Evolutionary conservation across 1,140 invertebrate species (phyloP).

Genomic region (Himalopsyche phryganea): DNA sequence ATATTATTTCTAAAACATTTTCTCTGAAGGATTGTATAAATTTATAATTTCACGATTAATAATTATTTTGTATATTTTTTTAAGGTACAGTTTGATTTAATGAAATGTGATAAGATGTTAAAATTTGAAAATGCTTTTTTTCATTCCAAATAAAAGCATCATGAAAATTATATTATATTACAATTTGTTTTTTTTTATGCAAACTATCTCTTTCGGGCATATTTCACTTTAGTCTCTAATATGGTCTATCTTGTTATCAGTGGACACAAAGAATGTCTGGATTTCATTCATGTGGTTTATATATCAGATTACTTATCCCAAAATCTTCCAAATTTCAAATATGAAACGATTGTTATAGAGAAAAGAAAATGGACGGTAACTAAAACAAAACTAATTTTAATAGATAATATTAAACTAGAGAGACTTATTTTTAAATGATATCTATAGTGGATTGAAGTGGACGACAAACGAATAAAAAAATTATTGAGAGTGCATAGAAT

Average conservation of each 20-base stretch:
- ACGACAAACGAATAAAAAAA: too few species aligned
- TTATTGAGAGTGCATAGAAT: too few species aligned
- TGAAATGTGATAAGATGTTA: background rate
- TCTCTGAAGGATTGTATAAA: too few species aligned
- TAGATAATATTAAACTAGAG: too few species aligned
- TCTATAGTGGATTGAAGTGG: too few species aligned
- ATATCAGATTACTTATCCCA: slow-evolving; percentile 44
- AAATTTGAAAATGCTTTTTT: background rate
- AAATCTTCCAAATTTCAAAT: slow-evolving; percentile 45
- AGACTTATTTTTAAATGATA: too few species aligned
- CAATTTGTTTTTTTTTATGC: background rate
- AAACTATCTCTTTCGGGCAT: too few species aligned
- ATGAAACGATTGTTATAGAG: slow-evolving; percentile 41
- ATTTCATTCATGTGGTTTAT: slow-evolving; percentile 42
- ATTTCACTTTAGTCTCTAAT: too few species aligned
- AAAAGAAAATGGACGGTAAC: slow-evolving; percentile 46
- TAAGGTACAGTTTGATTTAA: too few species aligned
- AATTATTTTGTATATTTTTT: background rate
- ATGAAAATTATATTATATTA: background rate
- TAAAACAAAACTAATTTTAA: slow-evolving; percentile 2
- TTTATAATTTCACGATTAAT: too few species aligned
- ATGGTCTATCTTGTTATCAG: slow-evolving; percentile 43
- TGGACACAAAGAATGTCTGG: slow-evolving; percentile 43
- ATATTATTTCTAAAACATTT: too few species aligned
- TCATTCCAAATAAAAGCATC: background rate